Conservation (phyloP, 30 jellyfish, hydroid and myxozoan genomes). For the Phacellophora camtschatica region DNA sequence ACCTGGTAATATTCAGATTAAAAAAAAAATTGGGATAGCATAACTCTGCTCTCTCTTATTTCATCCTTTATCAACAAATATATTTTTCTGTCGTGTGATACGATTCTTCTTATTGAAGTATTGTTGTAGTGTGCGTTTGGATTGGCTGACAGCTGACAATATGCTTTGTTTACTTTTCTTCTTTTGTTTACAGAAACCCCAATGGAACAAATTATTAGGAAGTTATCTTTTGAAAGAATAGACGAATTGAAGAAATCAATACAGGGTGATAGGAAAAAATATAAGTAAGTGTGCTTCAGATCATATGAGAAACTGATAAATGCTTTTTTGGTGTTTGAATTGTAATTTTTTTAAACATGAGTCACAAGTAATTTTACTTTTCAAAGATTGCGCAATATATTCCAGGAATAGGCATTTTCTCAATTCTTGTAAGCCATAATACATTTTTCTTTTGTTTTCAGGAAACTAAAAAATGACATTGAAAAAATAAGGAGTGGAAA, state of each 20-base stretch:
- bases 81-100: background rate
- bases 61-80: background rate
- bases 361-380: too few relatives aligned
- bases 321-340: too few relatives aligned
- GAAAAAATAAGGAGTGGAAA: constrained; percentile 88
- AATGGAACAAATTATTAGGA: constrained; percentile 87
- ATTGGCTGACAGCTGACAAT: background rate
- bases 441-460: background rate
- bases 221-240: constrained; percentile 83
- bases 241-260: constrained; percentile 88
- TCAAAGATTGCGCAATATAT: too few relatives aligned
- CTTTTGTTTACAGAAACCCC: too few relatives aligned
- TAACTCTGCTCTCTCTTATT: background rate
- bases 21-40: background rate
- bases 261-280: constrained; percentile 74
- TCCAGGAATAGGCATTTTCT: too few relatives aligned
- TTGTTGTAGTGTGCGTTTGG: background rate
- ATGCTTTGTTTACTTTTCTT: background rate
- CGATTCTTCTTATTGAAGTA: background rate
- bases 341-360: too few relatives aligned
- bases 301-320: too few relatives aligned
- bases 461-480: constrained; percentile 82
- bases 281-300: constrained; percentile 77
- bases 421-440: background rate
- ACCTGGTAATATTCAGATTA: background rate